Percentiles rank a stretch among this genome's conserved stretches.
phyloP scores from a whole-genome alignment of 1,140 invertebrate species.

The Drosophila melanica region DNA sequence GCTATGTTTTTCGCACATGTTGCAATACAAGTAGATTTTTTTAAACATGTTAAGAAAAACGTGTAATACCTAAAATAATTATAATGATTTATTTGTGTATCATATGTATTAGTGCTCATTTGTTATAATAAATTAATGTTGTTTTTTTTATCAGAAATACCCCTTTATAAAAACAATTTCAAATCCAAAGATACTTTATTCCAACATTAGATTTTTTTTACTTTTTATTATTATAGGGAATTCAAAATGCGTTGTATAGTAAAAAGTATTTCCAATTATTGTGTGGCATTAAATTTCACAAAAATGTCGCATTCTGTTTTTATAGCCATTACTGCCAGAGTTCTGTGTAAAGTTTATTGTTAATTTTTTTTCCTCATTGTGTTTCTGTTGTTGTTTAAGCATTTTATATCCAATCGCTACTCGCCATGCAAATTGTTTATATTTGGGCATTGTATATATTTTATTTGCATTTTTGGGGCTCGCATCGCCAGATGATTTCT shows the following conservation, averaged over 20 bases:
- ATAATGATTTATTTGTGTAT: not conserved
- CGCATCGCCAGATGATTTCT: slow-evolving; percentile 30
- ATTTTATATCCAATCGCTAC: slow-evolving; percentile 44
- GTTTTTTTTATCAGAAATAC: no score
- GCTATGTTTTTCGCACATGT: not conserved
- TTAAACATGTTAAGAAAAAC: no score
- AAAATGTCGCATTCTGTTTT: slow-evolving; percentile 34
- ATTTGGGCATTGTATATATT: slow-evolving; percentile 37
- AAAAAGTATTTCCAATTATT: not conserved
- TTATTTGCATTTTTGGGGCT: slow-evolving; percentile 38
- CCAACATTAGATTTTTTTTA: no score
- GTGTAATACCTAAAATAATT: no score
- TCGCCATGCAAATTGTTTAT: slow-evolving; percentile 47
- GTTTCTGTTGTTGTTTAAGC: slow-evolving; percentile 43
- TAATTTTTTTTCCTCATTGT: slow-evolving; percentile 1
- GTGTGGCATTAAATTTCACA: slow-evolving; percentile 17
- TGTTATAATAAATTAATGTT: not conserved
- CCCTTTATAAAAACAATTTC: no score
- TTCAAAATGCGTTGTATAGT: not conserved
- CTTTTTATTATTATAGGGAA: not conserved
- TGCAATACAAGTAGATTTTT: no score
- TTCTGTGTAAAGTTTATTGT: slow-evolving; percentile 22
- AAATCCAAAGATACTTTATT: no score
- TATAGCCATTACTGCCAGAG: slow-evolving; percentile 35
- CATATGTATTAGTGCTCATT: slow-evolving; percentile 2